A percentile compares a stretch with the other conserved stretches of the same genome.
Conservation (phyloP, 2,888 invertebrate species). For the Bursaphelenchus okinawaensis region DNA sequence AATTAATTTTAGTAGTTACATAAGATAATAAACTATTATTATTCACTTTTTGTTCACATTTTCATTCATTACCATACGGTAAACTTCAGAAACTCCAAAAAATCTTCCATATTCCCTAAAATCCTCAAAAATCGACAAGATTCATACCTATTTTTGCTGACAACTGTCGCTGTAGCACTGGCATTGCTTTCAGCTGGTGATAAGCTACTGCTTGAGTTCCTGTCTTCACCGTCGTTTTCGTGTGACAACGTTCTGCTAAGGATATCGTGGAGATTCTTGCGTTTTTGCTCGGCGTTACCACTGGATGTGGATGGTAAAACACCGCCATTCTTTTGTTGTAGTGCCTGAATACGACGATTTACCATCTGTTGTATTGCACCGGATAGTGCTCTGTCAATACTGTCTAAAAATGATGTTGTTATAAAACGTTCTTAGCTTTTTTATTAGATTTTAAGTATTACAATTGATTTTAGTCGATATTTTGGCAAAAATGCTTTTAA, state of each 20-base stretch:
- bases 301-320: not conserved
- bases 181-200: constrained; percentile 12
- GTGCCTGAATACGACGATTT: not conserved
- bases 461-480: no score
- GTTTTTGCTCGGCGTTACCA: constrained; percentile 8
- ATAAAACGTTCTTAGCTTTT: no score
- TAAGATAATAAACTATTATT: no score
- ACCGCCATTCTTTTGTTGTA: not conserved
- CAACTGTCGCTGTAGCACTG: constrained; percentile 15
- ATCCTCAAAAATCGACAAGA: not conserved
- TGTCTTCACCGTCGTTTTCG: not conserved
- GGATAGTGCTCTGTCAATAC: constrained; percentile 46
- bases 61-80: no score
- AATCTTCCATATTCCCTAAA: not conserved
- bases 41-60: not conserved
- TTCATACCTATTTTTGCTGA: constrained; percentile 9
- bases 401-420: not conserved
- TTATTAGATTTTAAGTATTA: no score
- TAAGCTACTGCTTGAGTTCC: not conserved
- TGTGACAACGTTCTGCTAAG: constrained; percentile 6
- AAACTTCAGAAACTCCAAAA: not conserved
- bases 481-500: no score
- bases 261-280: constrained; percentile 6
- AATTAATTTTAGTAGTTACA: no score
- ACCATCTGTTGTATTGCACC: constrained; percentile 24